Conservation (phyloP, 2,113 vertebrate species). For the Atherinomorus stipes region DNA sequence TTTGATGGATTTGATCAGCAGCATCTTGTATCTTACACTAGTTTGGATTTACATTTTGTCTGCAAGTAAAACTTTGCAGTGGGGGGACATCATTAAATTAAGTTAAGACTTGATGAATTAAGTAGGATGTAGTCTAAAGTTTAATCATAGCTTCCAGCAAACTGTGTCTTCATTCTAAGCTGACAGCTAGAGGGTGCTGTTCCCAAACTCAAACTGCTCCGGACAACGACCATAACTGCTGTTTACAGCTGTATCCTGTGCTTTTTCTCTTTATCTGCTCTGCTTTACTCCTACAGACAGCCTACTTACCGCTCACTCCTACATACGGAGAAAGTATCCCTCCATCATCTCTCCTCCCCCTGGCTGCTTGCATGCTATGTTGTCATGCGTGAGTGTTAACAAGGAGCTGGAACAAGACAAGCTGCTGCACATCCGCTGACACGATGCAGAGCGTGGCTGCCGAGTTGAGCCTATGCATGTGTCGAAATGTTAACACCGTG, state of each 20-base stretch:
- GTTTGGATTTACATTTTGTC: neutral
- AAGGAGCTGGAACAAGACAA: constrained; percentile 41
- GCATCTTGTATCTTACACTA: neutral
- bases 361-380: constrained; percentile 46
- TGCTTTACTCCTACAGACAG: constrained; percentile 34
- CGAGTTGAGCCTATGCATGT: constrained; percentile 1
- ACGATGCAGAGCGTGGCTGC: constrained; percentile 31
- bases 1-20: neutral
- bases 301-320: neutral
- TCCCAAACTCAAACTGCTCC: neutral
- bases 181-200: constrained; percentile 29
- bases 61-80: neutral
- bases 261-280: constrained; percentile 19
- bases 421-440: constrained; percentile 25
- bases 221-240: neutral
- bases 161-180: neutral
- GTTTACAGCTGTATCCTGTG: constrained; percentile 14
- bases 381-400: constrained; percentile 68
- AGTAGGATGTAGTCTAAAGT: no score
- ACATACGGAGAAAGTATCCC: constrained; percentile 9
- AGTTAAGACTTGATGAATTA: neutral
- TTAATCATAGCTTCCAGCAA: neutral
- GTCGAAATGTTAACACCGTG: constrained; percentile 43
- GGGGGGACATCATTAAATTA: neutral
- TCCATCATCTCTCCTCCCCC: constrained; percentile 40